Base-by-base conservation (phyloP, 1,140 invertebrate species). In the Formica selysi region DNA sequence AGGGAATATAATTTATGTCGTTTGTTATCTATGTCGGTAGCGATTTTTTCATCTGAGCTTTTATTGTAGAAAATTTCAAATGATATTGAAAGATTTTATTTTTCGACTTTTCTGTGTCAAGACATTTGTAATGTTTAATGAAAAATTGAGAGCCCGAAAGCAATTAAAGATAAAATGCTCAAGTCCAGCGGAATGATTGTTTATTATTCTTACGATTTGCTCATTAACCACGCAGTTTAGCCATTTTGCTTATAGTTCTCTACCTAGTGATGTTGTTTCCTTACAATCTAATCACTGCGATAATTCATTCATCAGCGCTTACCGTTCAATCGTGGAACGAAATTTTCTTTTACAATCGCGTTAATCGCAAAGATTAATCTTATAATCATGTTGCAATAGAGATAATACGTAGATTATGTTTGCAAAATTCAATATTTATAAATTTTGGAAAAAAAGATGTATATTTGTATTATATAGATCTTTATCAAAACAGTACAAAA, bases 181-280 rank as follows among this genome's bases (percentile, higher is more conserved):
- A 64, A 80, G 36, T 32, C 10, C 16, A 64, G 1, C 51, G 71
- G 22, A 44, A 44, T 26, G 26, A 78, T 32, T n/a, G 22, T 44
- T 76, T 51, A n/a, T 22, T 62, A 78, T 78, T 78, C 61, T 65
- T 65, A 64, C 22, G 36, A 57, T 16, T 61, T n/a, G 22, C 7
- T 44, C 41, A 22, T 64, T 36, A 22, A 6, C 64, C 8, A 68
- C n/a, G 26, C 22, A 54, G 51, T 70, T 70, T 70, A 70, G 41
- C 36, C 10, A 13, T 41, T 57, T 48, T 44, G 13, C 16, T 59
- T 78, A 13, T 44, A 57, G 2, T 29, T 70, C 22, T 57, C 32
- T 57, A 51, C 36, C 44, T 68, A 57, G n/a, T 68, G 67, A 79
- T 79, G 76, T n/a, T 65, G 29, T 36, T 80, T 32, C 13, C 16